Evolutionary conservation across 2,888 invertebrate genomes (phyloP), one percentile per base, ranked within the genome.

Genomic region (Epistrophe eligans): DNA sequence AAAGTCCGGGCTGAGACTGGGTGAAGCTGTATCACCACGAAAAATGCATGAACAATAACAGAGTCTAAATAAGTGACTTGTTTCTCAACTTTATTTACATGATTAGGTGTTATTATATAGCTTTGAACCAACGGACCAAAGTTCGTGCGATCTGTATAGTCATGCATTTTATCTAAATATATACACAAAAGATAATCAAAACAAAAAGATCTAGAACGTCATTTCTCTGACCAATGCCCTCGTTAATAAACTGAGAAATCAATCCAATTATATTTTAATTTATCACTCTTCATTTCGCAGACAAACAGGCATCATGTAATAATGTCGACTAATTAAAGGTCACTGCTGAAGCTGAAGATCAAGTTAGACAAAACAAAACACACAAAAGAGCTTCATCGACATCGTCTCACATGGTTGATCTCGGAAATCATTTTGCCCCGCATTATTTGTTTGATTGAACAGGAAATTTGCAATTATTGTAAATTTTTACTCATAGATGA

Each of bases 381-480:
- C 24, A 24, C 67, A 67, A 32, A 50, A 64, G 45, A 71, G 55
- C 28, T 57, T 24, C 67, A n/a, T 17, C 32, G 57, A 24, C 60
- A 24, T 35, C 48, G 57, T 43, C 72, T 35, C 57, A 45, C 70
- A 40, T 62, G 50, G 43, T 55, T 74, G 73, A 73, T 67, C 66
- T 60, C 64, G 55, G 55, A 45, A 48, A 72, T 48, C 72, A 72
- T 35, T 19, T 60, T 72, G 58, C 32, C 57, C 58, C 72, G 43
- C 45, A 66, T 60, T 55, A 66, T 60, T 55, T 38, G 24, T 58
- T 77, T 57, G 45, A 85, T 85, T 74, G 82, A 85, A 84, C 85
- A 74, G 85, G 85, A 85, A 82, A 82, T 67, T 71, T 74, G 70
- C 81, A 85, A 85, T 85, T 82, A 72, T 19, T 71, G 62, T 58